Percentiles rank a stretch among this genome's conserved stretches.
Conservation (phyloP, 1,140 invertebrate genomes). For the Aphaenogaster floridana region DNA sequence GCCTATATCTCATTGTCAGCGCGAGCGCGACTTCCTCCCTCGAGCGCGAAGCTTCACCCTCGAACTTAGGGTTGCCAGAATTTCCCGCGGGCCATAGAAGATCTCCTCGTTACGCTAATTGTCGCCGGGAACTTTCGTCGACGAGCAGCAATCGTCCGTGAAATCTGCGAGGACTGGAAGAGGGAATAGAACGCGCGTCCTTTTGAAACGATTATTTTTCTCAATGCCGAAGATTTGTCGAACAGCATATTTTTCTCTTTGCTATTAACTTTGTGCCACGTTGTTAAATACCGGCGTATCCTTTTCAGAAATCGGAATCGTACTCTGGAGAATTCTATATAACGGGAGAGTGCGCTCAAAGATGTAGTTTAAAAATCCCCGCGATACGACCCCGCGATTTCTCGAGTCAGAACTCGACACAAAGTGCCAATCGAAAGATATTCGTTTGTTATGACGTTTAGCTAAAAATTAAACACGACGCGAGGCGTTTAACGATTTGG, state of each 20-base stretch:
- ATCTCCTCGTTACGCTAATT: slow-evolving; percentile 81
- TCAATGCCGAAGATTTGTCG: background rate
- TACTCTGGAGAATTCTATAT: background rate
- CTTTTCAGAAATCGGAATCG: background rate
- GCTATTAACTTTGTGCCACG: background rate
- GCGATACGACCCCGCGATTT: background rate
- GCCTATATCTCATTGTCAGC: slow-evolving; percentile 20
- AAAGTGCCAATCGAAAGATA: slow-evolving; percentile 40
- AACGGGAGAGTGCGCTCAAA: background rate
- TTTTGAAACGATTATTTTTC: slow-evolving; percentile 17
- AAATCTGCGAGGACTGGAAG: background rate
- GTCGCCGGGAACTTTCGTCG: slow-evolving; percentile 68
- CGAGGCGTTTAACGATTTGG: slow-evolving; percentile 62
- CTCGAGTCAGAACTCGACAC: background rate
- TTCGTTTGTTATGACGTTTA: slow-evolving; percentile 51
- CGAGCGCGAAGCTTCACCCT: slow-evolving; percentile 71
- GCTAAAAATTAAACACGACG: slow-evolving; percentile 43
- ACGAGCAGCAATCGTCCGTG: slow-evolving; percentile 11
- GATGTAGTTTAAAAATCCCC: background rate
- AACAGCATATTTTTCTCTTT: background rate
- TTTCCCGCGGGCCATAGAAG: slow-evolving; percentile 49
- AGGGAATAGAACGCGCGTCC: background rate
- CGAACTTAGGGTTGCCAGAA: slow-evolving; percentile 72
- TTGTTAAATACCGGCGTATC: background rate
- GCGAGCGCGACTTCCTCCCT: slow-evolving; percentile 42